Base-by-base conservation (phyloP, 2,888 invertebrate genomes). In the Drosophila leonis region DNA sequence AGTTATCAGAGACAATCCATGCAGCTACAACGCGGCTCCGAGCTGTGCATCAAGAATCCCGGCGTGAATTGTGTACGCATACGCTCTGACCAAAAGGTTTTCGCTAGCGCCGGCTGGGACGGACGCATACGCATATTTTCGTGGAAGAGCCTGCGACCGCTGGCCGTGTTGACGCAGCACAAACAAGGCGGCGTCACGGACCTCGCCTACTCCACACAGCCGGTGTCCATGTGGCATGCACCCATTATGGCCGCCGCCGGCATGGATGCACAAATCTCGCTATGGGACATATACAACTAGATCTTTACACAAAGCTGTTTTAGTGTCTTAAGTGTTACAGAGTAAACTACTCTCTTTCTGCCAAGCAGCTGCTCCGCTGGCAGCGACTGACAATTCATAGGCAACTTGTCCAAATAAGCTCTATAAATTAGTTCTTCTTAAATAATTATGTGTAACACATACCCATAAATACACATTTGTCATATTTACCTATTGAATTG, bases 211-310 rank as follows among this genome's bases (percentile, higher is more conserved):
- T 96, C 97, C 4, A 93, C 94, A 0, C 94, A 94, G 51, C 94
- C 94, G 75, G 95, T 96, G 9, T 94, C 94, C 65, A 94, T 94
- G 80, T 96, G 96, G 95, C 95, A 95, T 59, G 94, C 95, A n/a
- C 95, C 95, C 65, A 94, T 97, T n/a, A 96, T 97, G 95, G 97
- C 96, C 15, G 96, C 95, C 0, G 95, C 95, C 49, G 95, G 96
- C 29, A 94, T 95, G 72, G 97, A 97, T 92, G 96, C 96, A 77
- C 95, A 95, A 88, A 95, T 97, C 80, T 95, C 96, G 7, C 94
- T 97, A 64, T 97, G 97, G 97, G 95, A 96, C 93, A 94, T 97
- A 84, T 97, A 97, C 91, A 96, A 96, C 94, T 94, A 31, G 75
- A 27, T 27, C 42, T 37, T 29, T 3, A n/a, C 33, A 9, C 13